Percentiles rank a stretch among this genome's conserved stretches.
phyloP scores from a whole-genome alignment of 2,113 vertebrate species.

The Oryzias javanicus region DNA sequence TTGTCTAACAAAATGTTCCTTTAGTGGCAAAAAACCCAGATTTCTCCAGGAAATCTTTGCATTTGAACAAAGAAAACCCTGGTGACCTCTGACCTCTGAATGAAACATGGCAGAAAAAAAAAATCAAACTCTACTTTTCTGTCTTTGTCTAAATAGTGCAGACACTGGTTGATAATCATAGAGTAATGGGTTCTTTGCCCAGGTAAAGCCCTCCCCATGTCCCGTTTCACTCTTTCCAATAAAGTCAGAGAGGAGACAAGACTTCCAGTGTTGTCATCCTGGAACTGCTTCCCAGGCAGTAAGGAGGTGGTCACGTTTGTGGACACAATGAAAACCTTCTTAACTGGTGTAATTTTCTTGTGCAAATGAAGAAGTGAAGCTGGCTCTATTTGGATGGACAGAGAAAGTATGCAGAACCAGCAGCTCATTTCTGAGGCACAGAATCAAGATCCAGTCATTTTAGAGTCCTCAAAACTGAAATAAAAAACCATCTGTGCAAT shows the following conservation, averaged over 20 bases:
- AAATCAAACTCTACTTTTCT: conserved; percentile 8
- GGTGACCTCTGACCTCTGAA: conserved; percentile 41
- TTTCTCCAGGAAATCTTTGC: conserved; percentile 17
- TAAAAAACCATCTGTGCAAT: too few relatives aligned
- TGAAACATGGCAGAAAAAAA: conserved; percentile 1
- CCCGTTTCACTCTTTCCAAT: conserved; percentile 10
- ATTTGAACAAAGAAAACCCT: conserved; percentile 22
- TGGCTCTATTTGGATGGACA: background rate
- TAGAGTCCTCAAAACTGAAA: too few relatives aligned
- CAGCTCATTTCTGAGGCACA: background rate
- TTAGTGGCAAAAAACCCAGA: background rate
- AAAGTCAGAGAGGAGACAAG: conserved; percentile 9
- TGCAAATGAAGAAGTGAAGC: background rate
- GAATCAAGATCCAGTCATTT: background rate
- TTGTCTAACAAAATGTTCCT: conserved; percentile 6
- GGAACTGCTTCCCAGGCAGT: background rate
- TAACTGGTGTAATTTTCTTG: conserved; percentile 7
- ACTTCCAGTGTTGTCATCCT: conserved; percentile 16
- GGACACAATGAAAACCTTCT: conserved; percentile 5
- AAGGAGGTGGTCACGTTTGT: conserved; percentile 4
- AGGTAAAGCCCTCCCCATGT: conserved; percentile 15
- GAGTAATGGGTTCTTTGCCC: background rate
- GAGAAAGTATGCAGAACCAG: background rate
- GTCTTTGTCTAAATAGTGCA: background rate
- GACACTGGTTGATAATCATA: conserved; percentile 22